These are phyloP conservation scores for Ptychadena robeensis DNA, from an alignment of 2,797 vertebrate species.

Conservation along the genomic window DNA sequence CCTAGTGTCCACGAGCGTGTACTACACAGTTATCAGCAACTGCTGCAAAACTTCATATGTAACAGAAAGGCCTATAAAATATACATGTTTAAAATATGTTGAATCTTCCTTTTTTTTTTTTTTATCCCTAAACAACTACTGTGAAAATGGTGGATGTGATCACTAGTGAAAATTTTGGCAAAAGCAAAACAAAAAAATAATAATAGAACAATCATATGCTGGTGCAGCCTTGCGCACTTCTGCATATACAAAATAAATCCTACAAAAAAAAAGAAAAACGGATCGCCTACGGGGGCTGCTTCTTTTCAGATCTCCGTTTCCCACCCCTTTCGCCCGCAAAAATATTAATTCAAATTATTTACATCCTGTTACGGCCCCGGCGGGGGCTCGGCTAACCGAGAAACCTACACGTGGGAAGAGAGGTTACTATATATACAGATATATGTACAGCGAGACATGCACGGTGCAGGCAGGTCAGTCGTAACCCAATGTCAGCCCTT, in stretches of 20 bases:
- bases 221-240: not conserved
- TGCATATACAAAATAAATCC: conserved; percentile 32
- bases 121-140: conserved; percentile 2
- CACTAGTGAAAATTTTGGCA: conserved; percentile 16
- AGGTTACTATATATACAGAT: conserved; percentile 34
- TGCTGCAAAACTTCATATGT: not conserved
- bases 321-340: conserved; percentile 50
- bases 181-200: not conserved
- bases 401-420: conserved; percentile 31
- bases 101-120: conserved; percentile 28
- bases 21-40: not conserved
- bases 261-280: conserved; percentile 3
- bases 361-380: conserved; percentile 42
- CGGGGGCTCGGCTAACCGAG: conserved; percentile 5
- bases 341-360: conserved; percentile 55
- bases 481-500: conserved; percentile 27
- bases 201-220: conserved; percentile 3
- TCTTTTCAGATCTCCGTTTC: conserved; percentile 29
- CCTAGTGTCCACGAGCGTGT: not conserved
- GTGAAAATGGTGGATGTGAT: conserved; percentile 30
- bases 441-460: conserved; percentile 33
- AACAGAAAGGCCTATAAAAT: conserved; percentile 34
- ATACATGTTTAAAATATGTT: conserved; percentile 27
- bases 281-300: conserved; percentile 21
- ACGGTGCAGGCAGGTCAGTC: not conserved